Evolutionary conservation across 2,797 vertebrate species (phyloP), one percentile per base, ranked within the genome.

Genomic region (Moxostoma hubbsi): DNA sequence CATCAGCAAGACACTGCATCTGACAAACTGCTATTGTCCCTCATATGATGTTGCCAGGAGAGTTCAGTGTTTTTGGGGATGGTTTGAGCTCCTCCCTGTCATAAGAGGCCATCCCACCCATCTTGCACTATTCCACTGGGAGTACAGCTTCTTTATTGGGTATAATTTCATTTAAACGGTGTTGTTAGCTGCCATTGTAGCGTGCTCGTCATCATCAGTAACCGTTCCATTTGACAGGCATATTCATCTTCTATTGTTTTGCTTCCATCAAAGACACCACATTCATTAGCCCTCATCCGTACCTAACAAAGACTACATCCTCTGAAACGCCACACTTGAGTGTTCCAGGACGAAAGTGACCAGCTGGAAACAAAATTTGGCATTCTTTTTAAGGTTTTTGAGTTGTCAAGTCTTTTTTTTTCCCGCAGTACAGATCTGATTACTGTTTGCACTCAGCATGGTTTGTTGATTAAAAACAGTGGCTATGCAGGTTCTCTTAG

Each of bases 361-460:
- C 5, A 36, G 36, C 2, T 36, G 36, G 36, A 36, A 36, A 36
- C 36, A 47, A 15, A 54, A 0, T 72, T 72, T 58, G 58, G 9
- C 15, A 13, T 7, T 58, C 43, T 47, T 5, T 15, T 1, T 6
- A 58, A 7, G 43, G 9, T 47, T 15, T 71, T 58, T 71, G 53
- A 57, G 54, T 18, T 10, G 54, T 58, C 54, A 58, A 72, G 45
- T 47, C 54, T 71, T 8, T 13, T 59, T 24, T 24, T 24, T n/a
- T n/a, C 15, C 47, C 63, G 12, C 50, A n/a, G 13, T 8, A 45
- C 47, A 11, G 15, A 13, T 16, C n/a, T 62, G 59, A 79, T 46
- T 59, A 58, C 45, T 82, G 81, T 84, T 83, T 84, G 79, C 79
- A 49, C 59, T 61, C 57, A 53, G 81, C 53, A 70, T 51, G 75